Base-by-base conservation (phyloP, 1,140 invertebrate species). In the Bombus sylvicola region DNA sequence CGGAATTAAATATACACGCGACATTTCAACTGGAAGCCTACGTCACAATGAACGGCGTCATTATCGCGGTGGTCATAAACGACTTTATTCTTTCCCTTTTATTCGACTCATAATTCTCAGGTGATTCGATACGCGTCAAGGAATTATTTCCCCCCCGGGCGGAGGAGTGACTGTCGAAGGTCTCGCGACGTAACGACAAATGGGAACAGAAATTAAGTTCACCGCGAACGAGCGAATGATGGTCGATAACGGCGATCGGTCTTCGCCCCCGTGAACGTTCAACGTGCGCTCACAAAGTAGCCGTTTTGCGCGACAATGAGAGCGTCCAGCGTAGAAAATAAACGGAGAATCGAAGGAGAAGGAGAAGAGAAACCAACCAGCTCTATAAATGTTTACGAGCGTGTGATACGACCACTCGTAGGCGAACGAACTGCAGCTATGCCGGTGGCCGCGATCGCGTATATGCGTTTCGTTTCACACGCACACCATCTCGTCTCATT, bases 321-420 rank as follows among this genome's bases (percentile, higher is more conserved):
- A 39, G 53, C 43, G 68, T 69, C 34, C 34, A 39, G 28, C 22
- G 59, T 37, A 5, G 39, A 64, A 76, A 83, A 76, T n/a, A 37
- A 34, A 72, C 15, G 22, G 12, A 69, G 4, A 34, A 9, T 28
- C 34, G 22, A 10, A 69, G 64, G 31, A 68, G 31, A 68, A 34
- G 66, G 68, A 53, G 75, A 34, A 68, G 22, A 53, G 79, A 81
- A 69, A 72, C 25, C 37, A 69, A 72, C 15, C 37, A 39, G 47
- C 47, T 81, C 79, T 73, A 81, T 59, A 73, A 81, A 81, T 62
- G 79, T 81, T 80, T 72, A 81, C 68, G 68, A 41, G 28, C 37
- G n/a, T 28, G 10, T 47, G 81, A 78, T 78, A 71, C 39, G 64
- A 43, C 59, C 15, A 25, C 68, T 66, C 47, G 31, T 71, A 66